These are phyloP conservation scores for Psococerastis gibbosa DNA, from an alignment of 2,888 invertebrate genomes.

Conservation along the genomic window DNA sequence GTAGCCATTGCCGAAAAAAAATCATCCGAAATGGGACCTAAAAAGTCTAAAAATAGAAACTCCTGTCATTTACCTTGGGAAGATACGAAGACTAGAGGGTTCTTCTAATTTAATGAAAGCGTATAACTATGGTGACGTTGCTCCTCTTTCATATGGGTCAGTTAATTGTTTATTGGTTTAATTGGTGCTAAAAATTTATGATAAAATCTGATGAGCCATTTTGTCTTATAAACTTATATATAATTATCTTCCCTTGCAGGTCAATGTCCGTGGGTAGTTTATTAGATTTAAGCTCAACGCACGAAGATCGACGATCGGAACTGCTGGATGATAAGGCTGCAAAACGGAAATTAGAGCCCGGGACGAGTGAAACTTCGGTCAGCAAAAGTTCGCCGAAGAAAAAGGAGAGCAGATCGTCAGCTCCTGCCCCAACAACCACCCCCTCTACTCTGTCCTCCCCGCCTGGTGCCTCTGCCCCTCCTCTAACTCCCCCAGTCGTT, in stretches of 20 bases:
- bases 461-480: conserved; percentile 9
- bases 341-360: conserved; percentile 55
- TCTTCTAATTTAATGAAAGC: too few species aligned
- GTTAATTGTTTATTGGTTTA: too few species aligned
- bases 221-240: too few species aligned
- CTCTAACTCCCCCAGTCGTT: conserved; percentile 16
- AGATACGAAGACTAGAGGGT: too few species aligned
- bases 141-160: too few species aligned
- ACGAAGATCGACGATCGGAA: conserved; percentile 52
- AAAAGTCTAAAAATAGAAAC: too few species aligned
- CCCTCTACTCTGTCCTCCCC: neutral
- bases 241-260: conserved; percentile 22
- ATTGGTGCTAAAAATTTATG: too few species aligned
- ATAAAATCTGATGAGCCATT: too few species aligned
- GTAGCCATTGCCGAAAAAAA: too few species aligned
- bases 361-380: conserved; percentile 48
- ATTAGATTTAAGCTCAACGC: conserved; percentile 44
- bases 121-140: too few species aligned
- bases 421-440: neutral
- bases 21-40: too few species aligned
- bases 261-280: conserved; percentile 53
- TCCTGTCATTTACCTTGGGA: too few species aligned
- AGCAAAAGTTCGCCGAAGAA: conserved; percentile 27
- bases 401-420: conserved; percentile 12
- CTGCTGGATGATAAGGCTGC: conserved; percentile 37